Evolutionary conservation across 2,888 invertebrate genomes (phyloP), one percentile per base, ranked within the genome.

Genomic region (Cataglyphis altisquamis): DNA sequence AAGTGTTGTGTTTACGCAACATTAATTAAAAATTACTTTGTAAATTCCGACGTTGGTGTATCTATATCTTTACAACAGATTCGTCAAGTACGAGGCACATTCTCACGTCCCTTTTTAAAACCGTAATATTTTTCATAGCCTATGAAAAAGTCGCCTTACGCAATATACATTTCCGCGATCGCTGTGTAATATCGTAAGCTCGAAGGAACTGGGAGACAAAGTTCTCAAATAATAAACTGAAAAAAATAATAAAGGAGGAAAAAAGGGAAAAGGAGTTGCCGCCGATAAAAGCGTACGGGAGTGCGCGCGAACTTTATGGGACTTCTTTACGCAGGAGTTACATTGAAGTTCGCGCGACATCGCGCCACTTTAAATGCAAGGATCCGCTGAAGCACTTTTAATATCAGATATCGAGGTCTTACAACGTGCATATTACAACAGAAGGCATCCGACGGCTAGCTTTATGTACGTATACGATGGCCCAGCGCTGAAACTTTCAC

Each of bases 341-440:
- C 57, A 78, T 45, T 25, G 32, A 80, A 73, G 78, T 80, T 72
- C 21, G 78, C 39, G 25, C 41, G 60, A 70, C 41, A 60, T 60
- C 72, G 18, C 21, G 57, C 25, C 60, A 32, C 60, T 80, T 80
- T 80, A 80, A 80, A 72, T 73, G 78, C 45, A 25, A 60, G 32
- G 36, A 60, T 78, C 57, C 60, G 21, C 60, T 21, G 78, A 80
- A 60, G 78, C 78, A 80, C 73, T 80, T 80, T 80, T 80, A 72
- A 80, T 80, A 80, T 80, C 78, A 60, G 74, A 32, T 80, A 80
- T 80, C 78, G 78, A 72, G 60, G 78, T 45, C 45, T 72, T 60
- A 41, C 57, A 78, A 41, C 73, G 57, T 45, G 78, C 78, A 80
- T 80, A 80, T 80, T 80, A 80, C 45, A 73, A 80, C 60, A 80